A percentile compares a stretch with the other conserved stretches of the same genome.
Conservation (phyloP, 2,888 invertebrate species). For the Drosophila histrio region DNA sequence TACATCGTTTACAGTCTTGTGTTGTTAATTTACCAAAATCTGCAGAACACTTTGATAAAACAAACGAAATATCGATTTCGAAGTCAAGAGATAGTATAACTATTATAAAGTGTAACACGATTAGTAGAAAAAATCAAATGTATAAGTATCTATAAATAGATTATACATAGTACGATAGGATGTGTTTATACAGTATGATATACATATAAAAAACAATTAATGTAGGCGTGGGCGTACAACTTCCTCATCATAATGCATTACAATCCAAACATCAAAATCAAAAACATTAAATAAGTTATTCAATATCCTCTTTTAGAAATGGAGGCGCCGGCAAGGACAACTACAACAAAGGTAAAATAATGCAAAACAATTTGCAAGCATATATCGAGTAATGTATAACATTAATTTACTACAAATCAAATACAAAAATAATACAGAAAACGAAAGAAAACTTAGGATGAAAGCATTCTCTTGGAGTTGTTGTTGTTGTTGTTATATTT, state of each 20-base stretch:
- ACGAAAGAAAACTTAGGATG: neutral
- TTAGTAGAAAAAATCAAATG: neutral
- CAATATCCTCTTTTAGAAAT: constrained; percentile 87
- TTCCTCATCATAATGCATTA: constrained; percentile 66
- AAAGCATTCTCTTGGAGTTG: neutral
- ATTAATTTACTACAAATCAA: constrained; percentile 73
- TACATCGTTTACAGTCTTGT: too few species aligned
- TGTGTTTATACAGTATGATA: constrained; percentile 26
- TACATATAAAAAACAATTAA: neutral
- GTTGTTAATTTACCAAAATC: too few species aligned
- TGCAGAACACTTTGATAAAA: too few species aligned
- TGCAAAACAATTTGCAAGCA: constrained; percentile 82
- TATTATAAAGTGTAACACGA: neutral
- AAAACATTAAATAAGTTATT: constrained; percentile 83
- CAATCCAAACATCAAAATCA: constrained; percentile 67
- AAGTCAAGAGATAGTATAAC: too few species aligned
- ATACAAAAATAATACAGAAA: constrained; percentile 23
- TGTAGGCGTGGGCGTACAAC: constrained; percentile 33
- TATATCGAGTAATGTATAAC: constrained; percentile 83
- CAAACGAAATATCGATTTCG: too few species aligned
- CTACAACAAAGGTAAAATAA: constrained; percentile 96
- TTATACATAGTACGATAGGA: constrained; percentile 1
- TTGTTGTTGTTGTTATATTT: neutral
- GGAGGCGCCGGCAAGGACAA: constrained; percentile 97
- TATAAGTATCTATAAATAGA: neutral